Evolutionary conservation across 2,888 invertebrate species (phyloP), one percentile per base, ranked within the genome.

Genomic region (Diarsia rubi): DNA sequence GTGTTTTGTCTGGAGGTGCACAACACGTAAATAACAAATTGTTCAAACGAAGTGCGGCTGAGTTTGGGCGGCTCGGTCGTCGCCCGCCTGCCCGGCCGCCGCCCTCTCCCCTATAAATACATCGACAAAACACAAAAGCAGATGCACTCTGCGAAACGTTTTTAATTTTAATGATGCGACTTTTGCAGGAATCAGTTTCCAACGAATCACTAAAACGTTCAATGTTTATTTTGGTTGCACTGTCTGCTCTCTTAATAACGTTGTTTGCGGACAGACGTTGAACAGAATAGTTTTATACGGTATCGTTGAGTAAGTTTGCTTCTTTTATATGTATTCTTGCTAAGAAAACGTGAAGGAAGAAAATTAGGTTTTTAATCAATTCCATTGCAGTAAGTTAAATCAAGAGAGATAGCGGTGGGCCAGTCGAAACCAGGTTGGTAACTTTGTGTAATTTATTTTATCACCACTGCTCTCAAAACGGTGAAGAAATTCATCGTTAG

Each of bases 71-170:
- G 82, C 82, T 83, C 86, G 90, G 89, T 85, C 88, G 85, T 75
- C 86, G 90, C 79, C 88, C 89, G 88, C 84, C 88, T 88, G 77
- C 82, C 63, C 59, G 90, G 86, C 90, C 88, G 89, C 88, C 88
- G 89, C 86, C 90, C 90, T 90, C 91, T 88, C 89, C 92, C 93
- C 93, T 95, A 94, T 94, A 94, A 95, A 94, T 94, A 95, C 91
- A 91, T 91, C 91, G 87, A 90, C 91, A 89, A 91, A 92, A 92
- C 86, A 91, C 91, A 90, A 92, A 92, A 92, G 88, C 90, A 90
- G 89, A 94, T 95, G 94, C 94, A 94, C 92, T 92, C 89, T 73
- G 89, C 86, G 73, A 88, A 88, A 88, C 88, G 88, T 88, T 91
- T 90, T 90, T 91, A 91, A 91, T 91, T 92, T 91, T 91, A 91